A percentile compares a stretch with the other conserved stretches of the same genome.
These are phyloP conservation scores for Celastrina argiolus DNA, from an alignment of 2,888 invertebrate genomes.

Conservation along the genomic window DNA sequence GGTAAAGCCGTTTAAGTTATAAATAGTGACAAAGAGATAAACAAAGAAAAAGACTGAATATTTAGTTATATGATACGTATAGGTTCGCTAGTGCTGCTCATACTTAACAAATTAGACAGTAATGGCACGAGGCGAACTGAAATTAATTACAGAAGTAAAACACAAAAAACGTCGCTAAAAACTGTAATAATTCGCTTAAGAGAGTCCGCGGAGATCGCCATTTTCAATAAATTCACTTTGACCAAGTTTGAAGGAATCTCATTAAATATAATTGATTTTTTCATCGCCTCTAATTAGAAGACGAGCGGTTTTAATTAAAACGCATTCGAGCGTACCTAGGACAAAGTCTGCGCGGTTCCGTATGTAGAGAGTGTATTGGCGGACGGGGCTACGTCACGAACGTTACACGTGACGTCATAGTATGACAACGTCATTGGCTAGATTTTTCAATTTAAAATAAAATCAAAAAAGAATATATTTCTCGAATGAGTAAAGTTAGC, in stretches of 20 bases:
- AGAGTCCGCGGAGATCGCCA: background rate
- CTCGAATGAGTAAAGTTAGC: too few species aligned
- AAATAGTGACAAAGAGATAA: too few species aligned
- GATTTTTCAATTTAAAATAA: too few species aligned
- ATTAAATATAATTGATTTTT: constrained; percentile 5
- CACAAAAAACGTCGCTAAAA: background rate
- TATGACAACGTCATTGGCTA: too few species aligned
- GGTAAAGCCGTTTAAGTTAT: too few species aligned
- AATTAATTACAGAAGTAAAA: background rate
- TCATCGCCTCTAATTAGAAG: background rate
- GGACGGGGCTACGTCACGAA: background rate
- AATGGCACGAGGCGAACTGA: too few species aligned
- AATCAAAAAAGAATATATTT: too few species aligned
- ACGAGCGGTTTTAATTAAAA: constrained; percentile 6
- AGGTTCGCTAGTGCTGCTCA: too few species aligned
- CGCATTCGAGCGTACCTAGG: background rate
- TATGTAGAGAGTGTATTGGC: background rate
- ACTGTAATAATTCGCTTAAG: background rate
- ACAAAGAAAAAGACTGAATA: too few species aligned
- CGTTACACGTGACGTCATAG: constrained; percentile 3
- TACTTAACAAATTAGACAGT: too few species aligned
- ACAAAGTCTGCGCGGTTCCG: background rate
- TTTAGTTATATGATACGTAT: too few species aligned
- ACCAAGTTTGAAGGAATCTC: constrained; percentile 10
- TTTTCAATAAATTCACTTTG: constrained; percentile 7